Percentiles rank a stretch among this genome's conserved stretches.
phyloP scores from a whole-genome alignment of 2,888 invertebrate genomes.

The Phaonia tiefii region DNA sequence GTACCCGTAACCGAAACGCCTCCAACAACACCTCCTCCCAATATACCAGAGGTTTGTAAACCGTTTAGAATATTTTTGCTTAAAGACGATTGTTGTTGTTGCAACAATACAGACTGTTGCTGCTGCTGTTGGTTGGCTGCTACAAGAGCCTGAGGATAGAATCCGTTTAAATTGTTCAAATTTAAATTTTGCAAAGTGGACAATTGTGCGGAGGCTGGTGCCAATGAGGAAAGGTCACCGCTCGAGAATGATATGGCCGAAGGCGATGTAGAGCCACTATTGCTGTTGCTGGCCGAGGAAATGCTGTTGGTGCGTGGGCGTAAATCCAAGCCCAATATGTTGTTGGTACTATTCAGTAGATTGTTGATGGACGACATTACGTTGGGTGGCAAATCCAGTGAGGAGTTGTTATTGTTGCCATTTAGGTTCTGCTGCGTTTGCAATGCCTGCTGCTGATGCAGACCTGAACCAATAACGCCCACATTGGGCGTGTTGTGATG shows the following conservation, averaged over 20 bases:
- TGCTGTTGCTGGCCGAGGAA: slow-evolving; percentile 87
- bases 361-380: slow-evolving; percentile 71
- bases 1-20: slow-evolving; percentile 64
- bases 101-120: slow-evolving; percentile 41
- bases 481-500: slow-evolving; percentile 71
- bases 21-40: slow-evolving; percentile 32
- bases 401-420: slow-evolving; percentile 49
- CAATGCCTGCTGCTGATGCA: slow-evolving; percentile 68
- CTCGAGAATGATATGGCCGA: slow-evolving; percentile 87
- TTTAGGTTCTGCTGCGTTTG: slow-evolving; percentile 26
- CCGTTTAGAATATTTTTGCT: slow-evolving; percentile 62
- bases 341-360: slow-evolving; percentile 69
- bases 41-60: slow-evolving; percentile 59
- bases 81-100: slow-evolving; percentile 60
- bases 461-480: slow-evolving; percentile 77
- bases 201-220: slow-evolving; percentile 78
- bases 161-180: slow-evolving; percentile 44
- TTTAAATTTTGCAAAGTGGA: slow-evolving; percentile 56
- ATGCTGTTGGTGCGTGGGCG: slow-evolving; percentile 88
- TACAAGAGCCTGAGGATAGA: slow-evolving; percentile 48
- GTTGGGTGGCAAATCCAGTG: slow-evolving; percentile 68
- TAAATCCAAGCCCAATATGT: slow-evolving; percentile 79
- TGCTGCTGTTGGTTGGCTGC: slow-evolving; percentile 69
- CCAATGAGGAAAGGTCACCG: slow-evolving; percentile 83
- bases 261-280: slow-evolving; percentile 90